Evolutionary conservation across 2,797 vertebrate genomes (phyloP).

Genomic region (Threskiornis aethiopicus): DNA sequence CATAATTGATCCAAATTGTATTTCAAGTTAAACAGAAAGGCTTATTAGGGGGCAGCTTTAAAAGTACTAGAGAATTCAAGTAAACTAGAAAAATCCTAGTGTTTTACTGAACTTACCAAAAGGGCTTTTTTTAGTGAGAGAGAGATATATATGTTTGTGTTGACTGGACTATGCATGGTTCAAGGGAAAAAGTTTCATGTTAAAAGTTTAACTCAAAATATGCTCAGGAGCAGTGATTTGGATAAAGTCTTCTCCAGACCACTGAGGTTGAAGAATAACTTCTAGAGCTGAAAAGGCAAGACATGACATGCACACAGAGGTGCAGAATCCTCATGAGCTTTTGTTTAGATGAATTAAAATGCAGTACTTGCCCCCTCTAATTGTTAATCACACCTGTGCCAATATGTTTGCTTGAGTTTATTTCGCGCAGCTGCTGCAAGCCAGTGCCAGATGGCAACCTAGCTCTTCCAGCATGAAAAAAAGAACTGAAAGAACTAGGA

Average conservation of each 20-base stretch:
- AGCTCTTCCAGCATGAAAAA: background rate
- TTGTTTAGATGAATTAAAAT: background rate
- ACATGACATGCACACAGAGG: background rate
- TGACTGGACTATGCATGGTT: background rate
- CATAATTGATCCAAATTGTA: background rate
- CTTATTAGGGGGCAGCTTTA: background rate
- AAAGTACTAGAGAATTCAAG: background rate
- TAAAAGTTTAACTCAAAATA: background rate
- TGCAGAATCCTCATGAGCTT: rapidly evolving
- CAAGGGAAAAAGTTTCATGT: background rate
- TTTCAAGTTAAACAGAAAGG: background rate
- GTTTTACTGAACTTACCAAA: background rate
- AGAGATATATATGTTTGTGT: background rate
- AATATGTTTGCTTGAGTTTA: background rate
- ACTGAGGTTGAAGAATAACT: background rate
- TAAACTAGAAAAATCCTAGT: background rate
- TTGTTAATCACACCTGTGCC: background rate
- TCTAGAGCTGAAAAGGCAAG: background rate
- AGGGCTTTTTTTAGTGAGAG: background rate
- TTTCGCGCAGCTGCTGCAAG: slow-evolving; percentile 24
- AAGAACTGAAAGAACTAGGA: background rate
- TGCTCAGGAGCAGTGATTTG: background rate
- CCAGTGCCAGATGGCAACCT: slow-evolving; percentile 9
- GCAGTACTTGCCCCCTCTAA: background rate
- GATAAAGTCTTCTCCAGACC: background rate